Conservation (phyloP, 2,888 invertebrate species). For the Netelia virgata region DNA sequence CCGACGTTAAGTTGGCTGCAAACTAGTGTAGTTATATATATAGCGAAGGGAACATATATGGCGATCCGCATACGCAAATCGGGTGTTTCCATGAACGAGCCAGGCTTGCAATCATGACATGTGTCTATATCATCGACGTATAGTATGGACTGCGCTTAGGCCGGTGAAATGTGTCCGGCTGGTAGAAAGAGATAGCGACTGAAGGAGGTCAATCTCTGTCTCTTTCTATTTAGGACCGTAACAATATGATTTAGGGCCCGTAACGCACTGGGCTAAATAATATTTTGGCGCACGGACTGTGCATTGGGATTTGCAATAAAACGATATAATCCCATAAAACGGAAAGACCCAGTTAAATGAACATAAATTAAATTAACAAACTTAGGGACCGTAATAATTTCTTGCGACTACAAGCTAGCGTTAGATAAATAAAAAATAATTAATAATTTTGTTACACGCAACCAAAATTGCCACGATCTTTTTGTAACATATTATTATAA, state of each 20-base stretch:
- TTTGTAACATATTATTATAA: background rate
- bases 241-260: no score
- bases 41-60: no score
- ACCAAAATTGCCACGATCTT: background rate
- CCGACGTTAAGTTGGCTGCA: no score
- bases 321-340: constrained; percentile 7
- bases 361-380: constrained; percentile 11
- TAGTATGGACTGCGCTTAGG: constrained; percentile 6
- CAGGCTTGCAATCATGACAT: no score
- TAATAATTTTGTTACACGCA: background rate
- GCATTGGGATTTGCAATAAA: constrained; percentile 6
- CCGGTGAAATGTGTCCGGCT: background rate
- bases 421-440: constrained; percentile 11
- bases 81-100: no score
- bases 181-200: background rate
- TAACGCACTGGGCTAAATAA: background rate
- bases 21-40: no score
- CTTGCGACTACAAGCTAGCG: constrained; percentile 3
- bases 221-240: no score
- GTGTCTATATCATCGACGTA: constrained; percentile 7
- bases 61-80: no score
- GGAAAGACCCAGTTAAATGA: constrained; percentile 7
- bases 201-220: no score
- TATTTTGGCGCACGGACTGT: constrained; percentile 2
- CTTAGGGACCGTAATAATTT: constrained; percentile 3